Base-by-base conservation (phyloP, 1,140 invertebrate species). In the Monochamus saltuarius region DNA sequence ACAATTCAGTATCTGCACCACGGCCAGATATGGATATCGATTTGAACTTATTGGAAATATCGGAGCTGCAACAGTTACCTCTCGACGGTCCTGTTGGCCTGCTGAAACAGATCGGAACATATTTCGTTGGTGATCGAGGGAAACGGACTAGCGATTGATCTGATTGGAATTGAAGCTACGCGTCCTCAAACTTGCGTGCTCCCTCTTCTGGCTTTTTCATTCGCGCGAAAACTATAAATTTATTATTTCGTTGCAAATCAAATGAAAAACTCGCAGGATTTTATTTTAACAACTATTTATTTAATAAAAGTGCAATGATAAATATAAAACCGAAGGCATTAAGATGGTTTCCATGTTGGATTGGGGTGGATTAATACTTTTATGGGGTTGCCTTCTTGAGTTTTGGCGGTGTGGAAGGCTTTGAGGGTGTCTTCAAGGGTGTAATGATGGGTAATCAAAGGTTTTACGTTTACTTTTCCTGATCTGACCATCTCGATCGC, bases 341-440 rank as follows among this genome's bases (percentile, higher is more conserved):
- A 13, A 56, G 56, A n/a, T 34, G 60, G 62, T 61, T 66, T 73
- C 73, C 73, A 73, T 22, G 65, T 65, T 0, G 83, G 81, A 70
- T 86, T 82, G 10, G 90, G 91, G 66, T 94, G 87, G 64, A 97
- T 97, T 84, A 98, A 92, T 65, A 98, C 89, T 80, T 98, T 98
- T 65, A 98, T 89, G 9, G 90, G 85, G 56, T 85, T 86, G 36
- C 81, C 88, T 62, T 73, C 65, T 38, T 88, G 87, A 43, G 82
- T 83, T 64, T 84, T 85, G 0, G 93, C 85, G 4, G 87, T 87
- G 68, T 97, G 87, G 76, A 97, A 98, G 0, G 96, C 22, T 29
- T 29, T 29, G 22, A 29, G 22, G 22, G 91, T 87, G 53, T 98
- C 85, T 68, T 95, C 92, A 1, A 99, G 78, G 52, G 82, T 84